Evolutionary conservation across 2,113 vertebrate species (phyloP), one percentile per base, ranked within the genome.

Genomic region (Athene noctua): DNA sequence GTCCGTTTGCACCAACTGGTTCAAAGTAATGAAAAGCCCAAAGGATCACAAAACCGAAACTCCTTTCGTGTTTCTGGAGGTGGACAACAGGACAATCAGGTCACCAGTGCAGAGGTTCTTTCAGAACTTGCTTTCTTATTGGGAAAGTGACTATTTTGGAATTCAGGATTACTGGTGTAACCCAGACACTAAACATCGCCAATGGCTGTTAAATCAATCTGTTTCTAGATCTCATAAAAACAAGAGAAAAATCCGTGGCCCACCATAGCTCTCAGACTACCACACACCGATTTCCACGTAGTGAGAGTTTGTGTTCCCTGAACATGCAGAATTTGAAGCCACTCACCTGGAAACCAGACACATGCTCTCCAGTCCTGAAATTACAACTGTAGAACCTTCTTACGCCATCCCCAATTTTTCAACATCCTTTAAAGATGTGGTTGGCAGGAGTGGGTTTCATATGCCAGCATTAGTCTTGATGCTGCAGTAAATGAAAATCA

Each of bases 401-500:
- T 42, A 59, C 5, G 38, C 30, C 30, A 17, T 29, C 52, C 34
- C 36, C 8, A 44, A 4, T 72, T 81, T 81, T 88, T 54, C 55
- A 62, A 47, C 18, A 34, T 55, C n/a, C 65, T 84, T 88, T 74
- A 18, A 63, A 80, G 77, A 30, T 0, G 0, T 34, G 70, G 44
- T 49, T 86, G 61, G 49, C 80, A 42, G 80, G 52, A 80, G 52
- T 40, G 80, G 63, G 34, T 93, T 92, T 83, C 59, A 63, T 90
- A 89, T 86, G 67, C 68, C 68, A 52, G 65, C 61, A 46, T 79
- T 79, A 61, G 57, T 34, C 80, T 88, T 1, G 1, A 20, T 59
- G 82, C 88, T 80, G 72, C 92, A 15, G 5, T 92, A 79, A 88
- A 91, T 54, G 55, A 95, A 78, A 93, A 90, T 80, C 80, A 57